Base-by-base conservation (phyloP, 2,113 vertebrate species). In the Zosterops japonicus region DNA sequence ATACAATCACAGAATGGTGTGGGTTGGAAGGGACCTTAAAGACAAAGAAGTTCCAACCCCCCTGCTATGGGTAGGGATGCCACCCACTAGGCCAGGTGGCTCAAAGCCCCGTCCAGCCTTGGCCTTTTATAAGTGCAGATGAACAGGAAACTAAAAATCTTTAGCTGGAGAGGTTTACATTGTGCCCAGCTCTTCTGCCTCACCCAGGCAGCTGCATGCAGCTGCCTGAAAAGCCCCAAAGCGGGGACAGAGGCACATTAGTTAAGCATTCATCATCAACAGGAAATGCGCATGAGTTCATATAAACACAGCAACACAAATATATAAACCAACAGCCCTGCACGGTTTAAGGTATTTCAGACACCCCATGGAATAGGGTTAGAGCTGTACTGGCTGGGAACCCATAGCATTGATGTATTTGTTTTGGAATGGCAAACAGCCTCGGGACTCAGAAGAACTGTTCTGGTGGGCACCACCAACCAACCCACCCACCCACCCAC, bases 241-340 rank as follows among this genome's bases (percentile, higher is more conserved):
- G 81, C 68, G 35, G 42, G 61, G 72, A 61, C 12, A 10, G 20
- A 90, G 93, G 68, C 76, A 46, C 80, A 57, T 75, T 83, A 83
- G 92, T 90, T 39, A 49, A 79, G 86, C 80, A 65, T 94, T 93
- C 88, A 90, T 56, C 94, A 91, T 6, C 92, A 92, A 87, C 88
- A 93, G 93, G 95, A 97, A 97, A 96, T 82, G 90, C 87, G 28
- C 85, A n/a, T 12, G 49, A 96, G 86, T 87, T 93, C 90, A 75
- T 69, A 70, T 68, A 92, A 95, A 96, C 86, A 92, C 85, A 89
- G 92, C 74, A 96, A 92, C 76, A 89, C 72, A 92, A 95, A 93
- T 49, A 88, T 1, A 89, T 46, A 83, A 93, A 91, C 9, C 5
- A 87, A 81, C 1, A 39, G 81, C 57, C 29, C 70, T 25, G 74